phyloP scores from a whole-genome alignment of 2,113 vertebrate species.

The Amia ocellicauda region DNA sequence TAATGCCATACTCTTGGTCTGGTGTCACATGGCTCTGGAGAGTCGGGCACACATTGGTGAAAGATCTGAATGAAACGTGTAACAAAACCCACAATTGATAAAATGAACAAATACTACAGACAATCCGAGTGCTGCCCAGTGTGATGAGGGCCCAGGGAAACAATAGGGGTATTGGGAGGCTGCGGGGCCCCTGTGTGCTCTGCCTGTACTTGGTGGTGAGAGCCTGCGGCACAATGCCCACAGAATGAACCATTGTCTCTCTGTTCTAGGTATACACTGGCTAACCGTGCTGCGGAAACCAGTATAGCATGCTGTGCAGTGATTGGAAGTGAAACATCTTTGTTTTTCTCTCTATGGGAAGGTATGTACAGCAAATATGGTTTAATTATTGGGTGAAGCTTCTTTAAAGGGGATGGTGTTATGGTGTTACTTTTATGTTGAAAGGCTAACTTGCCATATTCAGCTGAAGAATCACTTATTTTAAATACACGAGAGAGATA shows the following conservation, averaged over 20 bases:
- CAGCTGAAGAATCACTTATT: no score
- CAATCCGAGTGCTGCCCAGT: conserved; percentile 14
- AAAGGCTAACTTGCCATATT: no score
- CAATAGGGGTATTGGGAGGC: conserved; percentile 56
- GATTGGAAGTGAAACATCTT: conserved; percentile 15
- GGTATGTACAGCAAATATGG: conserved; percentile 41
- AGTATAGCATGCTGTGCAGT: conserved; percentile 33
- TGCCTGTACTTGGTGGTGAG: conserved; percentile 71
- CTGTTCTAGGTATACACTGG: conserved; percentile 42
- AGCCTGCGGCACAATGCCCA: conserved; percentile 42
- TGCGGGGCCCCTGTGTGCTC: conserved; percentile 48
- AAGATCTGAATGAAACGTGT: conserved; percentile 36
- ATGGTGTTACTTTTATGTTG: no score
- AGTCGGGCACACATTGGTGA: background rate
- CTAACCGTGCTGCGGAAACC: conserved; percentile 40
- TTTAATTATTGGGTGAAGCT: background rate
- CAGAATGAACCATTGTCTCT: conserved; percentile 62
- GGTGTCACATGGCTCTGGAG: background rate
- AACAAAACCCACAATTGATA: conserved; percentile 29
- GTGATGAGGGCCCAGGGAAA: conserved; percentile 28
- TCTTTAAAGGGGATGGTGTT: no score
- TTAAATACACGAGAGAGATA: no score
- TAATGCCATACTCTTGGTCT: no score
- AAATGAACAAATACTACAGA: conserved; percentile 32
- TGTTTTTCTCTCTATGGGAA: conserved; percentile 36